Conservation (phyloP, 2,888 invertebrate genomes). For the Criorhina ranunculi region DNA sequence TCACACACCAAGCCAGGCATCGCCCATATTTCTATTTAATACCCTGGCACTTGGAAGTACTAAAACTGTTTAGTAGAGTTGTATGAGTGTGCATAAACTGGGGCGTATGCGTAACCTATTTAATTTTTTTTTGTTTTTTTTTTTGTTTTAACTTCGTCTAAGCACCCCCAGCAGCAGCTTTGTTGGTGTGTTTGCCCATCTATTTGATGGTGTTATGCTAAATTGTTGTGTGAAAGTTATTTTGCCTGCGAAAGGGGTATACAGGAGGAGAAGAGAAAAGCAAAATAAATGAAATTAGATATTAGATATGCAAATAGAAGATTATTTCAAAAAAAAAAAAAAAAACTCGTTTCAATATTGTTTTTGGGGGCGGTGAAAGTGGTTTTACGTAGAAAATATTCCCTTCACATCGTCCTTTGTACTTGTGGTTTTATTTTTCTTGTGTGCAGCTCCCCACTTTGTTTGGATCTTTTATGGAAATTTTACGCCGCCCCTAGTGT, state of each 20-base stretch:
- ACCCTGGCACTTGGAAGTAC: slow-evolving; percentile 71
- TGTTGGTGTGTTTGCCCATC: not conserved
- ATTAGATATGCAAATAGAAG: slow-evolving; percentile 73
- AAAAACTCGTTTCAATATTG: slow-evolving; percentile 68
- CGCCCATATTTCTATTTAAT: slow-evolving; percentile 66
- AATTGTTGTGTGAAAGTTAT: slow-evolving; percentile 60
- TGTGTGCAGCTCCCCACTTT: slow-evolving; percentile 1
- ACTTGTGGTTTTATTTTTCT: slow-evolving; percentile 36
- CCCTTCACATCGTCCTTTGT: slow-evolving; percentile 1
- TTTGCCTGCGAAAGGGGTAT: slow-evolving; percentile 25
- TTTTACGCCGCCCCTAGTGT: slow-evolving; percentile 68
- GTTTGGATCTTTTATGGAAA: slow-evolving; percentile 57
- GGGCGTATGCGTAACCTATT: slow-evolving; percentile 73
- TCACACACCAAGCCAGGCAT: slow-evolving; percentile 22
- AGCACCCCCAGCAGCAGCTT: too few species aligned
- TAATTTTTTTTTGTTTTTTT: slow-evolving; percentile 21
- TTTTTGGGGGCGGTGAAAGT: slow-evolving; percentile 23
- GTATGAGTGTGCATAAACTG: slow-evolving; percentile 51
- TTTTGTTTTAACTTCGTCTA: not conserved
- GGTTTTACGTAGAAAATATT: slow-evolving; percentile 6
- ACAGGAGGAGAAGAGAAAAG: not conserved
- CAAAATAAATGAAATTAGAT: slow-evolving; percentile 60
- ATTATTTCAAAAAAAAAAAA: slow-evolving; percentile 54
- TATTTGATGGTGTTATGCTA: slow-evolving; percentile 65
- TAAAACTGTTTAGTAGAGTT: slow-evolving; percentile 46